These are phyloP conservation scores for Muricea muricata DNA, from an alignment of 92 coral and sea anemone genomes.

Conservation along the genomic window DNA sequence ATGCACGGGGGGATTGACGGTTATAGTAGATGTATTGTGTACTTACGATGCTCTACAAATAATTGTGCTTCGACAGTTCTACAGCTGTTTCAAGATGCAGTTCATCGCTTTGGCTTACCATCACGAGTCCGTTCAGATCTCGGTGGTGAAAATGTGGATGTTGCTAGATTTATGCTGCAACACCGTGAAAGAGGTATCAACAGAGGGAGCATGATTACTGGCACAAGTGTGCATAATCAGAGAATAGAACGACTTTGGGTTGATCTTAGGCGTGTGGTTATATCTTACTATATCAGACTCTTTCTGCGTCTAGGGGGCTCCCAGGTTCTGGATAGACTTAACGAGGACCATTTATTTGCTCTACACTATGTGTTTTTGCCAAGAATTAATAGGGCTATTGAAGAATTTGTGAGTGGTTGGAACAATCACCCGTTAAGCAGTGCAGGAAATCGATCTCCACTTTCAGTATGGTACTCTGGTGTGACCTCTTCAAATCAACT, in stretches of 20 bases:
- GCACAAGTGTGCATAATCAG: slow-evolving; percentile 30
- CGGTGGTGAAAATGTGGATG: slow-evolving; percentile 34
- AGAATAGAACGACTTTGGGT: slow-evolving; percentile 34
- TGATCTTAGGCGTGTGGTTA: not conserved
- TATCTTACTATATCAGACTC: slow-evolving; percentile 19
- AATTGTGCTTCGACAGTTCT: slow-evolving; percentile 33
- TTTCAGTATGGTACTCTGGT: slow-evolving; percentile 25
- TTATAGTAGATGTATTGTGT: slow-evolving; percentile 52
- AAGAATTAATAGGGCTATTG: slow-evolving; percentile 68
- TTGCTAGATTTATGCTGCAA: slow-evolving; percentile 28
- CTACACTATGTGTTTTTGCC: slow-evolving; percentile 69
- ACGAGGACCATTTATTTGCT: slow-evolving; percentile 48
- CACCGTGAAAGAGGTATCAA: slow-evolving; percentile 27
- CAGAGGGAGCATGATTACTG: slow-evolving; percentile 43
- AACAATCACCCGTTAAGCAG: slow-evolving; percentile 30
- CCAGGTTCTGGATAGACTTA: not conserved
- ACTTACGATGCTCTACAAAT: slow-evolving; percentile 56
- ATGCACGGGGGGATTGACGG: slow-evolving; percentile 72
- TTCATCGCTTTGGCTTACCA: slow-evolving; percentile 31
- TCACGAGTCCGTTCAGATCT: slow-evolving; percentile 30
- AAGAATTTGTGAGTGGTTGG: slow-evolving; percentile 46
- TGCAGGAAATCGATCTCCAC: not conserved
- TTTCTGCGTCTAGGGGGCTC: slow-evolving; percentile 10
- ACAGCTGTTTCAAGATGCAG: not conserved
- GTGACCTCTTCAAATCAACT: slow-evolving; percentile 4